Base-by-base conservation (phyloP, 2,888 invertebrate species). In the Branchellion lobata region DNA sequence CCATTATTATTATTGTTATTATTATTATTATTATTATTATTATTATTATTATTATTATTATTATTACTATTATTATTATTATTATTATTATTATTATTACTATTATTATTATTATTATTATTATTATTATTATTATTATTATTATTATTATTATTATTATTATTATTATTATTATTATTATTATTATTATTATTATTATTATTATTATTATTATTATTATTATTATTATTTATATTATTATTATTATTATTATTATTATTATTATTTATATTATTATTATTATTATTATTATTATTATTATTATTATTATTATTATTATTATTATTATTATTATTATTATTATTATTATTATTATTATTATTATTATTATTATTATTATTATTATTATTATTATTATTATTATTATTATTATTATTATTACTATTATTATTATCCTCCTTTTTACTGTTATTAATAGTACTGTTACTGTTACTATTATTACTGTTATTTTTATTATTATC, bases 281-380 rank as follows among this genome's bases (percentile, higher is more conserved):
- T 40, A 5, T 73, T 24, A 73, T 40, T 73, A 24, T 40, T 73
- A 75, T 53, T 51, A 75, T 53, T 27, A 75, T 75, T n/a, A 75
- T 29, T 29, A 40, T 18, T 40, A 51, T 51, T 53, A 51, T 51
- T 29, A 53, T 21, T n/a, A 51, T 47, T 0, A 47, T 27, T 29
- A 27, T 11, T 40, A 2, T 69, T 68, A 2, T 68, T 21, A n/a
- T 8, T 47, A 8, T 18, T 8, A 47, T 47, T 47, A 18, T 14
- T 47, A 47, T 14, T 47, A 14, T 65, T 29, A 65, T 68, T 34
- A 69, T 24, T 29, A n/a, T 57, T 18, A 33, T 57, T 14, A 34
- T 24, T 27, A 73, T 34, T 21, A 40, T 24, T n/a, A 8, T n/a
- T n/a, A 40, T 24, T 24, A 14, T 1, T n/a, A 40, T 40, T 29